Base-by-base conservation (phyloP, 2,113 vertebrate genomes). In the Jaculus jaculus region DNA sequence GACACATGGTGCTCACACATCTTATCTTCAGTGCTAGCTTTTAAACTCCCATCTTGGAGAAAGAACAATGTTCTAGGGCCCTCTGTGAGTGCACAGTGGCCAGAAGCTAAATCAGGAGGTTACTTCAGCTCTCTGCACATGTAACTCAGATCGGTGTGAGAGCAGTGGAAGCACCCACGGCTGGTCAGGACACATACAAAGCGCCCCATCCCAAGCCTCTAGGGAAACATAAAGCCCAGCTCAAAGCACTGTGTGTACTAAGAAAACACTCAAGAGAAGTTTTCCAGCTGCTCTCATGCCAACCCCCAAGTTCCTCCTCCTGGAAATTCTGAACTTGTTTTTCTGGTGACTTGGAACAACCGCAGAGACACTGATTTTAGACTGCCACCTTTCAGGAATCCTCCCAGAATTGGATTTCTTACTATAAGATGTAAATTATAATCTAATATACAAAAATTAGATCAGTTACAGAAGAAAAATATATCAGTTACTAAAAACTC, bases 381-480 rank as follows among this genome's bases (percentile, higher is more conserved):
- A 34, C 10, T 39, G 26, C 8, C 20, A 87, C 34, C 71, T 93
- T 81, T 87, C 60, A 37, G 90, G 69, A 92, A 92, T 75, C 13
- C 7, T 4, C 3, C 3, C 32, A 21, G 37, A 88, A 74, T 7
- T 51, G 28, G 21, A 85, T 88, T 93, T 91, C 51, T 85, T n/a
- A 58, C 37, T 60, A 75, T 4, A 39, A 26, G 37, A 66, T 21
- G 17, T 79, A 90, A 88, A 90, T 63, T 63, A 60, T 16, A 92
- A 71, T 61, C 81, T 87, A 79, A 92, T 90, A 87, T 60, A 85
- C 12, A 87, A 95, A 78, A 93, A 81, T 79, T 54, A 63, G 32
- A 87, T 90, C 32, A 63, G 17, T 87, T 90, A 92, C 63, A 78
- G 83, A 1, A 66, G 13, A 86, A 60, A 60, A 91, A 92, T 54